A percentile compares a stretch with the other conserved stretches of the same genome.
phyloP scores from a whole-genome alignment of 2,888 invertebrate genomes.

The Leptopilina syphax region DNA sequence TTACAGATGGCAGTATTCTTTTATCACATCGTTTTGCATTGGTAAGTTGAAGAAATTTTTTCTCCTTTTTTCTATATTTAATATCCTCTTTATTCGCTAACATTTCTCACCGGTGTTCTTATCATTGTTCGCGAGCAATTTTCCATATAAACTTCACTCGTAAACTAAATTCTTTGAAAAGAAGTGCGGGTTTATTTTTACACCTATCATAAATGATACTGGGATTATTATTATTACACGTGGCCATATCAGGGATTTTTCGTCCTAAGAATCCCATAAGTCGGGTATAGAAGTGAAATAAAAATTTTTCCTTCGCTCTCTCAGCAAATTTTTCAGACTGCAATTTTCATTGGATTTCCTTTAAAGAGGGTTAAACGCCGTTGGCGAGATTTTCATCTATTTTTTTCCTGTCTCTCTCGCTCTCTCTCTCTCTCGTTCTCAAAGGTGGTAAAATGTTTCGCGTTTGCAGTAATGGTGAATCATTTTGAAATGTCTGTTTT shows the following conservation, averaged over 20 bases:
- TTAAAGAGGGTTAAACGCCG: conserved; percentile 12
- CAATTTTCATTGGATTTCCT: conserved; percentile 6
- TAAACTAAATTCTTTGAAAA: conserved; percentile 24
- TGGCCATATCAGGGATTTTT: conserved; percentile 1
- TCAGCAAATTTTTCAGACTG: conserved; percentile 17
- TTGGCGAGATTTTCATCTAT: conserved; percentile 1
- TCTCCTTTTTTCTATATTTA: neutral
- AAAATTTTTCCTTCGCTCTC: neutral
- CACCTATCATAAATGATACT: conserved; percentile 20
- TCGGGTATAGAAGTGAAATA: conserved; percentile 12
- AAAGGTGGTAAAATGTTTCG: conserved; percentile 25
- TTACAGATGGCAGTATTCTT: conserved; percentile 21
- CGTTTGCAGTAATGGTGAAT: conserved; percentile 28
- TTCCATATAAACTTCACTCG: conserved; percentile 20
- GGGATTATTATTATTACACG: conserved; percentile 15
- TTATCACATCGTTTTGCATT: neutral
- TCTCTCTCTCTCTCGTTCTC: neutral
- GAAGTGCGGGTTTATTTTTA: conserved; percentile 1
- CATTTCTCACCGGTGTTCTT: neutral
- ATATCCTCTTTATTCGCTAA: neutral
- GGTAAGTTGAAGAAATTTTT: conserved; percentile 6
- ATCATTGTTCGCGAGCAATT: conserved; percentile 19
- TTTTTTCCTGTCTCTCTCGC: neutral
- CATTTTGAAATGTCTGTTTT: conserved; percentile 36
- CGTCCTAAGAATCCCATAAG: conserved; percentile 9